Evolutionary conservation across 2,888 invertebrate genomes (phyloP), one percentile per base, ranked within the genome.

Genomic region (Calameuta pallipes): DNA sequence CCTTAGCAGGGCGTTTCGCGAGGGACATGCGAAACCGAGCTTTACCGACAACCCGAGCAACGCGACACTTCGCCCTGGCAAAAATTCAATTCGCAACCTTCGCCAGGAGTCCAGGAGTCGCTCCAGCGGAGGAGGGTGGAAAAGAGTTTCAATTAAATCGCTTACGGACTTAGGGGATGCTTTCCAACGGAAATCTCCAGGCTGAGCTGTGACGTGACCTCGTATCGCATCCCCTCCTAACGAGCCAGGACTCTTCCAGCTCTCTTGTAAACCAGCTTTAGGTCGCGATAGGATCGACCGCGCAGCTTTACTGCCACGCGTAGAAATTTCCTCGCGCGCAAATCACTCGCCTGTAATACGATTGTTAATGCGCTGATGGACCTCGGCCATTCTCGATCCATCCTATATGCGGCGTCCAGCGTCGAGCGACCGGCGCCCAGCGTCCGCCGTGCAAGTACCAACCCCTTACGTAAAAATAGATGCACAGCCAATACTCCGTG

Each of bases 321-420:
- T 56, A 56, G 56, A 23, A 89, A 89, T 90, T 88, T 86, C 86
- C 85, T 86, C 85, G 88, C 88, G 88, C 87, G 85, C 88, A 89
- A 87, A 86, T 84, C 82, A 87, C 89, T 89, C 89, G 89, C 88
- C 89, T 86, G 90, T 90, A 88, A 90, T 89, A 89, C 90, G 89
- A 90, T 90, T 90, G 90, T 90, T 90, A 90, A 90, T 90, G 90
- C 87, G 90, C 90, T 87, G 89, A 86, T 89, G 88, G 87, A 86
- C 89, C 88, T 83, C 86, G 86, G 86, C 87, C 87, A 80, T 83
- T 86, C 87, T 87, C 88, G 87, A 87, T 87, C 86, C 87, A 85
- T 85, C 84, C 88, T 86, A 83, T 84, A 83, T 84, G 83, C 82
- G 83, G 84, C 23, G 68, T 34, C 69, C 73, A 15, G 15, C 41